Evolutionary conservation across 92 coral and sea anemone genomes (phyloP).

Genomic region (Epizoanthus illoricatus): DNA sequence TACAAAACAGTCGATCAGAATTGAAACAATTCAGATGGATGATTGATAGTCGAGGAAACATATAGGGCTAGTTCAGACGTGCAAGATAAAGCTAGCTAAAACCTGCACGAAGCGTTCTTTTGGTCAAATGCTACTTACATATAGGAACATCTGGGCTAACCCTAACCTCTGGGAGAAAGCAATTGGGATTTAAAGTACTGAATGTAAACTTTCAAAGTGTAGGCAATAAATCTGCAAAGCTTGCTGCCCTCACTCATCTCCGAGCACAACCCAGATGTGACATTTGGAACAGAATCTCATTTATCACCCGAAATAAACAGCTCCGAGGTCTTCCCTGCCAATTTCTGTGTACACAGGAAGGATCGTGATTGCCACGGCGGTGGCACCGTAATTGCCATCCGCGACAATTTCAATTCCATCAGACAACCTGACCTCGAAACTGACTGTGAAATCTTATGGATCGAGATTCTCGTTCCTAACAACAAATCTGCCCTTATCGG

Average conservation of each 20-base stretch:
- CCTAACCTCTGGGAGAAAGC: constrained; percentile 12
- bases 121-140: too few species aligned
- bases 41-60: too few species aligned
- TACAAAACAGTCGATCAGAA: too few species aligned
- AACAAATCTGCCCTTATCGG: constrained; percentile 3
- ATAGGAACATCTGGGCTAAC: too few species aligned
- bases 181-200: not conserved
- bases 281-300: constrained; percentile 2
- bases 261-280: constrained; percentile 2
- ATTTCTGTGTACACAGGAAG: constrained; percentile 2
- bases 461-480: not conserved
- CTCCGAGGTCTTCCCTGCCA: constrained; percentile 1
- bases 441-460: constrained; percentile 11
- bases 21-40: too few species aligned
- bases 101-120: too few species aligned
- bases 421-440: constrained; percentile 6
- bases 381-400: not conserved
- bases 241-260: constrained; percentile 10
- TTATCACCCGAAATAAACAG: constrained; percentile 10
- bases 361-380: constrained; percentile 2
- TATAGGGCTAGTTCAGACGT: too few species aligned
- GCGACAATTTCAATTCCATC: constrained; percentile 5
- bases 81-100: too few species aligned
- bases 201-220: not conserved
- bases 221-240: not conserved